These are phyloP conservation scores for Lanius ludovicianus DNA, from an alignment of 2,113 vertebrate species.

Conservation along the genomic window DNA sequence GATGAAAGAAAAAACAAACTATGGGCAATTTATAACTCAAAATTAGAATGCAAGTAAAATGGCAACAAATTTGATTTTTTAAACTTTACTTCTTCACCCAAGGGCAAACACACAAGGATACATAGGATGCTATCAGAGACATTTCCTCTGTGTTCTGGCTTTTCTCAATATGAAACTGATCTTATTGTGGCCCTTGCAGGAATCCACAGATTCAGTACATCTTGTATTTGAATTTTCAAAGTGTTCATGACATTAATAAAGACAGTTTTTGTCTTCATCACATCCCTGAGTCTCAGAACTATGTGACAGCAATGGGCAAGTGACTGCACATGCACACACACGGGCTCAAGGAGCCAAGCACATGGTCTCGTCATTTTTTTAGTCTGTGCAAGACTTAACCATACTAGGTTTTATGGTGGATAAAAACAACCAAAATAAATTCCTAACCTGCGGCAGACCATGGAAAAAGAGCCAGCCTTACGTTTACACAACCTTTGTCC, in stretches of 20 bases:
- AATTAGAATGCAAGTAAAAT: neutral
- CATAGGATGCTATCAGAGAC: neutral
- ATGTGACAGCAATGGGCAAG: neutral
- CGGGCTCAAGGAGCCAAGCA: accelerated
- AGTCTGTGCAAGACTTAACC: neutral
- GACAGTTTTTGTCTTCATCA: neutral
- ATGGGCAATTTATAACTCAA: neutral
- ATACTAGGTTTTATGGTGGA: neutral
- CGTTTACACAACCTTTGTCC: neutral
- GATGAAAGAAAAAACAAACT: neutral
- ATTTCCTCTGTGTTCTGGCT: neutral
- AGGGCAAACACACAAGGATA: neutral
- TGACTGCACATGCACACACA: neutral
- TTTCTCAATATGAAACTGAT: neutral
- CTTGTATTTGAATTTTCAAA: neutral
- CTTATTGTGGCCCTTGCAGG: neutral
- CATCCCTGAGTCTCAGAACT: neutral
- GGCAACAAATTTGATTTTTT: neutral
- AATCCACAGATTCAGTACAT: neutral
- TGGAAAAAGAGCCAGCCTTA: neutral
- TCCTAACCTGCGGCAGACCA: neutral
- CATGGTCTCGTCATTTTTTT: neutral
- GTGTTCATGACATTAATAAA: neutral
- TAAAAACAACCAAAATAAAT: neutral
- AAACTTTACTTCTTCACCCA: neutral